Evolutionary conservation across 2,888 invertebrate species (phyloP), one percentile per base, ranked within the genome.

Genomic region (Odiellus spinosus): DNA sequence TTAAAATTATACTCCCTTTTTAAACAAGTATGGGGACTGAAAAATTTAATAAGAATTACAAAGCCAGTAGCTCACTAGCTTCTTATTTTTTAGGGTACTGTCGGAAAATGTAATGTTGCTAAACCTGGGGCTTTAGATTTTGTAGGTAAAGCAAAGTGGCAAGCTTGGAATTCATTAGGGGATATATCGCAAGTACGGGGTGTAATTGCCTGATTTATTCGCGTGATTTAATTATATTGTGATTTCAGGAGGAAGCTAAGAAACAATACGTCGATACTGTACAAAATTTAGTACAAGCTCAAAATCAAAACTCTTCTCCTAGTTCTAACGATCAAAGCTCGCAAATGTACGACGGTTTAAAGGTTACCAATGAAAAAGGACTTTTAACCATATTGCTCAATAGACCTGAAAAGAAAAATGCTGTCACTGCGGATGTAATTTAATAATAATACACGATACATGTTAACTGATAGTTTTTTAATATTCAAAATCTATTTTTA

Each of bases 381-480:
- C 65, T 78, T 11, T 66, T 72, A 32, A 67, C 76, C 19, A 71
- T 86, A 17, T 73, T 69, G 58, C 73, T 85, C 36, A 82, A 86
- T 63, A 76, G 82, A 60, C 85, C 86, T 0, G 63, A 64, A 3
- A 84, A 77, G 64, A 83, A 78, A 61, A 91, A 91, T 73, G 84
- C 88, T 1, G 65, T 88, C 0, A 77, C 74, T 42, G 42, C 51
- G 3, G 58, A 67, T 58, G 71, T 71, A 58, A 54, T 57, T 34
- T 11, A 34, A 32, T 35, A 20, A 35, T 40, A 18, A 12, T 2
- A 10, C 18, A 12, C n/a, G 18, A 38, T 38, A 17, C 2, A 34
- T 34, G 3, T 34, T n/a, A n/a, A n/a, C n/a, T n/a, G n/a, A n/a
- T n/a, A n/a, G 17, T 44, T 42, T 20, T 34, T 42, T 32, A 40